phyloP scores from a whole-genome alignment of 2,113 vertebrate genomes.

The Pachycephala philippinensis region DNA sequence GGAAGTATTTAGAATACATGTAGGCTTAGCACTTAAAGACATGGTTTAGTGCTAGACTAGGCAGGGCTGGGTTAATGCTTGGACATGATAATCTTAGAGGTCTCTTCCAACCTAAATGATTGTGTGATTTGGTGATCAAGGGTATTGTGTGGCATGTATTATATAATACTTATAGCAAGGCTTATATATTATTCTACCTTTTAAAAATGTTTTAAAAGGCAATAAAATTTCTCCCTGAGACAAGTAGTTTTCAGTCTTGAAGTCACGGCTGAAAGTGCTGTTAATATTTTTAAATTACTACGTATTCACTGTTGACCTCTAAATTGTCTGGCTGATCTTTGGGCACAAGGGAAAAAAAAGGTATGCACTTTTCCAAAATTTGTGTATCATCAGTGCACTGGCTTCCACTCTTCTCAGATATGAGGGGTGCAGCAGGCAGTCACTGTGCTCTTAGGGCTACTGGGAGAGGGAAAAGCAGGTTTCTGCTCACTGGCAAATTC shows the following conservation, averaged over 20 bases:
- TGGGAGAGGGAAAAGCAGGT: neutral
- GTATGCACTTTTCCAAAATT: neutral
- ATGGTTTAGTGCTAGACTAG: neutral
- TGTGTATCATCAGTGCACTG: neutral
- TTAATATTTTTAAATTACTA: slow-evolving; percentile 21
- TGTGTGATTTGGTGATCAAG: neutral
- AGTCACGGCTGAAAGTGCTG: neutral
- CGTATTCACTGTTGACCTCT: neutral
- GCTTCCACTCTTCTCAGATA: neutral
- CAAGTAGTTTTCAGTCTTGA: slow-evolving; percentile 1
- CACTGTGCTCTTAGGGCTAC: neutral
- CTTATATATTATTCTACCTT: neutral
- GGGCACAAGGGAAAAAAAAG: neutral
- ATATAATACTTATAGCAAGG: neutral
- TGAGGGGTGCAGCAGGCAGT: neutral
- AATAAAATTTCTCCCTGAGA: neutral
- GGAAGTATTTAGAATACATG: neutral
- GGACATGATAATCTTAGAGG: neutral
- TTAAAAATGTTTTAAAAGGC: slow-evolving; percentile 1
- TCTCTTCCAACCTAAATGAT: neutral
- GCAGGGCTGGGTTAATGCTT: neutral
- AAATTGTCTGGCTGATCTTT: neutral
- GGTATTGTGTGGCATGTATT: neutral
- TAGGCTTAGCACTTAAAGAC: neutral
- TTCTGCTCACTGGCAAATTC: neutral